Conservation (phyloP, 2,113 vertebrate genomes). For the Seriola rivoliana region DNA sequence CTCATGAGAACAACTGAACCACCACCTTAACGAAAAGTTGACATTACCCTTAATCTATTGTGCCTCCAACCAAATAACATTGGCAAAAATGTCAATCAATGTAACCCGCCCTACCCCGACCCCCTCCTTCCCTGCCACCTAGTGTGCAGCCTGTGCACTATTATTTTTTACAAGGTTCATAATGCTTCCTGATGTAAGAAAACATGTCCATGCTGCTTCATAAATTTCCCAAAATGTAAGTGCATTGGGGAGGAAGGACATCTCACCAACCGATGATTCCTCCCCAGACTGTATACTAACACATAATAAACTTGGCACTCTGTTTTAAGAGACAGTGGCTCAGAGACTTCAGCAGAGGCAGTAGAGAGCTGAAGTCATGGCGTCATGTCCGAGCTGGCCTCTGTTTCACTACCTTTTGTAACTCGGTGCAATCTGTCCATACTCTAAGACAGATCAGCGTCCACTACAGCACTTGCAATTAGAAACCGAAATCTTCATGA, state of each 20-base stretch:
- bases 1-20: slow-evolving; percentile 7
- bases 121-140: too few species aligned
- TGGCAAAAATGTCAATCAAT: slow-evolving; percentile 19
- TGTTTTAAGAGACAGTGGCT: too few species aligned
- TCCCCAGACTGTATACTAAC: not conserved
- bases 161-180: not conserved
- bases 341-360: too few species aligned
- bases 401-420: too few species aligned
- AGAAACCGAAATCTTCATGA: too few species aligned
- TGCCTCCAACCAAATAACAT: slow-evolving; percentile 12
- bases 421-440: too few species aligned
- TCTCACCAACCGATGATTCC: not conserved
- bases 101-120: not conserved
- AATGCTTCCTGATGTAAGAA: not conserved
- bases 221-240: not conserved
- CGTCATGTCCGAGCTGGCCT: too few species aligned
- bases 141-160: not conserved
- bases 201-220: not conserved
- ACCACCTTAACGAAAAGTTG: slow-evolving; percentile 16
- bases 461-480: too few species aligned
- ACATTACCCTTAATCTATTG: slow-evolving; percentile 33
- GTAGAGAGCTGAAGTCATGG: too few species aligned
- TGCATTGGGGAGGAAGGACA: not conserved
- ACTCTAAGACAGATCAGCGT: too few species aligned
- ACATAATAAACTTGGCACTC: too few species aligned